Evolutionary conservation across 2,113 vertebrate species (phyloP).

Genomic region (Chlamydotis undulata): DNA sequence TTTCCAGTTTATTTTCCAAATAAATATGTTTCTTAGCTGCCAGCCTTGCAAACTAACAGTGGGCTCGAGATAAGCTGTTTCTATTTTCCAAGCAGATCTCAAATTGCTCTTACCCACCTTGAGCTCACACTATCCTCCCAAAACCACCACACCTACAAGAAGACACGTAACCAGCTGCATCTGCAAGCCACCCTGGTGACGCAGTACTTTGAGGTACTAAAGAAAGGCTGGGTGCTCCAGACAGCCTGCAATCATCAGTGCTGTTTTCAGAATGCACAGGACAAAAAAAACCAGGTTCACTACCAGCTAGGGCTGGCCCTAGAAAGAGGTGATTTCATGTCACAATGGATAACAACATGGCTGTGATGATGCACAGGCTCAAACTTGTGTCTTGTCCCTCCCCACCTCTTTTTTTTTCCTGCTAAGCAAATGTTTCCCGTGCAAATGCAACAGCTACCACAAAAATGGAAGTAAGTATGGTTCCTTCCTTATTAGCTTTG

Average conservation of each 20-base stretch:
- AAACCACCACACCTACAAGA: background rate
- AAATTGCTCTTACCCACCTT: background rate
- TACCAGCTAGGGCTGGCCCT: background rate
- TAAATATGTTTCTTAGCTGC: background rate
- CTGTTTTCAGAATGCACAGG: background rate
- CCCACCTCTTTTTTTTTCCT: background rate
- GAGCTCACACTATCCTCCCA: constrained; percentile 53
- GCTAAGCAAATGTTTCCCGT: fast-evolving
- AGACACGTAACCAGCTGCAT: background rate
- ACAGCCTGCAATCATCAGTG: too few species aligned
- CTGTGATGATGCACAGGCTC: background rate
- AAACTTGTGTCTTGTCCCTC: too few species aligned
- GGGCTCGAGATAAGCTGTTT: background rate
- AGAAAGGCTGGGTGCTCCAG: background rate
- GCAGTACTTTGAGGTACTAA: background rate
- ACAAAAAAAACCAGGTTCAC: background rate
- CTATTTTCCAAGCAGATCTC: background rate
- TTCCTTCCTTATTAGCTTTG: background rate
- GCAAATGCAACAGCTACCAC: background rate
- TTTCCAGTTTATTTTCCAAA: background rate
- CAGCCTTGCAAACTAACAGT: background rate
- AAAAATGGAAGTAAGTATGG: background rate
- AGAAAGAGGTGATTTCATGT: too few species aligned
- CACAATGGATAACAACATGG: background rate
- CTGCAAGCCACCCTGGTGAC: background rate